phyloP scores from a whole-genome alignment of 2,113 vertebrate genomes.

The Aspiorhynchus laticeps region DNA sequence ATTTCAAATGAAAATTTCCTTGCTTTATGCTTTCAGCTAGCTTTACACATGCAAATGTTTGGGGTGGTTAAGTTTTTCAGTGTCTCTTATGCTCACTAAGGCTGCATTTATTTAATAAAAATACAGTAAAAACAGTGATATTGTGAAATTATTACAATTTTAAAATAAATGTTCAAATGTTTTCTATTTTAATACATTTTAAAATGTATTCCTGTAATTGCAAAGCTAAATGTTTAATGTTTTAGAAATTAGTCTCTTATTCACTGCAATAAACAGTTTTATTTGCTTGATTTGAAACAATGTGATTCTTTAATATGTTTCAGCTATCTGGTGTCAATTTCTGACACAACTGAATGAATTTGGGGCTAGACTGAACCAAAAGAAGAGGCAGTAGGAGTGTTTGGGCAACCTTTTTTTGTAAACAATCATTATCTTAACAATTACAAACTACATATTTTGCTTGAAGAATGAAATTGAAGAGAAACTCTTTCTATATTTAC shows the following conservation, averaged over 20 bases:
- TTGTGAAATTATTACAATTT: neutral
- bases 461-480: neutral
- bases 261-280: too few species aligned
- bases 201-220: neutral
- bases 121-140: neutral
- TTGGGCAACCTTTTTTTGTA: neutral
- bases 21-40: neutral
- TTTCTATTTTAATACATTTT: too few species aligned
- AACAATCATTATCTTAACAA: neutral
- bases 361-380: neutral
- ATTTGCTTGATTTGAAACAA: too few species aligned
- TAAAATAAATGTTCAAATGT: neutral
- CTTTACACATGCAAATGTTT: neutral
- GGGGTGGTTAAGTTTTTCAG: neutral
- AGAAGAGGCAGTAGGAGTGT: neutral
- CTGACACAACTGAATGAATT: neutral
- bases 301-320: too few species aligned
- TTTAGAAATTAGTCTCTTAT: too few species aligned
- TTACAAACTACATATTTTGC: neutral
- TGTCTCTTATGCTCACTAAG: neutral
- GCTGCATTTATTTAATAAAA: neutral
- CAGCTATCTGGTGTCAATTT: neutral
- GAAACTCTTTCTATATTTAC: neutral
- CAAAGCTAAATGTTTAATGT: neutral
- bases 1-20: neutral